A percentile compares a stretch with the other conserved stretches of the same genome.
Conservation (phyloP, 2,797 vertebrate genomes). For the Syndactyla subalaris region DNA sequence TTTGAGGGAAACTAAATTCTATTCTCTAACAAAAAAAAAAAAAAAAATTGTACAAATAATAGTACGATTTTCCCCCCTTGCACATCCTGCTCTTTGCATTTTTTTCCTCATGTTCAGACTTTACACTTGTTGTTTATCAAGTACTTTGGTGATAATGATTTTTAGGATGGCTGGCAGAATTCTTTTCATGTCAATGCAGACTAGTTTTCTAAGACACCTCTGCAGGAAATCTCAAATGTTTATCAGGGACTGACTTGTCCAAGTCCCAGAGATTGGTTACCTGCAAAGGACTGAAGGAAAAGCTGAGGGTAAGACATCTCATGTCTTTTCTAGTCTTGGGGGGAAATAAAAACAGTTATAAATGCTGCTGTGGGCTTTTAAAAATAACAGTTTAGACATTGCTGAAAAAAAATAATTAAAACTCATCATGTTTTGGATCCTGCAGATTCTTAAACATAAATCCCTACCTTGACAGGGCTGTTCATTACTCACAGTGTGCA, state of each 20-base stretch:
- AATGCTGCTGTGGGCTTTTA: not conserved
- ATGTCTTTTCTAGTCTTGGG: not conserved
- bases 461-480: not conserved
- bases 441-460: not conserved
- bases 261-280: not conserved
- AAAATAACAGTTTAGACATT: not conserved
- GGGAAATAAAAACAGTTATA: not conserved
- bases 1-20: slow-evolving; percentile 45
- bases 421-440: not conserved
- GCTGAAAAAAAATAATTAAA: not conserved
- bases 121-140: not conserved
- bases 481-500: not conserved
- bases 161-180: not conserved
- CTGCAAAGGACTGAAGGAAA: not conserved
- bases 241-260: not conserved
- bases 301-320: not conserved
- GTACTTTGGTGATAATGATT: not conserved
- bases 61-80: not conserved
- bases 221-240: not conserved
- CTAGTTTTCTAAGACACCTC: not conserved
- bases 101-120: not conserved
- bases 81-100: not conserved
- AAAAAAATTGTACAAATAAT: not conserved
- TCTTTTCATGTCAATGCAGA: not conserved
- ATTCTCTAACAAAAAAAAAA: slow-evolving; percentile 1